Evolutionary conservation across 1,140 invertebrate genomes (phyloP), one percentile per base, ranked within the genome.

Genomic region (Drosophila arawakana): DNA sequence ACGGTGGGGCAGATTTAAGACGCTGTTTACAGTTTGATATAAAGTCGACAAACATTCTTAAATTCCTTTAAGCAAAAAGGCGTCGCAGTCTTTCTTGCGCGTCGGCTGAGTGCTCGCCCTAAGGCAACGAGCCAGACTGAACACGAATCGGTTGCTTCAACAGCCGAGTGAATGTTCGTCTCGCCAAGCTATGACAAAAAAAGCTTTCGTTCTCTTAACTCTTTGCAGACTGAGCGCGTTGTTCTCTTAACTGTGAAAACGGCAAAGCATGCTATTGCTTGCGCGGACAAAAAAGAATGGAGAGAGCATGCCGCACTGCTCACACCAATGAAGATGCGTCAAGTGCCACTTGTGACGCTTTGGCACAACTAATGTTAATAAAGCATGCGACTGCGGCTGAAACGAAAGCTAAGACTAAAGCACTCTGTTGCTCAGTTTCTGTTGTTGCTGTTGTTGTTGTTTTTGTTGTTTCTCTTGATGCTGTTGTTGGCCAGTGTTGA

Each of bases 271-370:
- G 66, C 60, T 88, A 83, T 89, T 88, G 84, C 80, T 88, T 89
- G 84, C 83, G 84, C 80, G 57, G 83, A 74, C 67, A 84, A 67
- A 84, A 59, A 44, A 63, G 59, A 11, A 18, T 2, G 7, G 9
- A 21, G 2, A 7, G 9, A 13, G 63, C 25, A 65, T 43, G 55
- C 68, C n/a, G 60, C 37, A 54, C 80, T 73, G 13, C 52, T 86
- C 83, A 61, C 83, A 69, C 79, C 15, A 13, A 69, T 73, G 47
- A 74, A 82, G 69, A 79, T 80, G 66, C 60, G 54, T 63, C 57
- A 66, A 70, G 63, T 70, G 71, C 74, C 81, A 84, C 82, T 85
- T 86, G 81, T 85, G 81, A 85, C 81, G 68, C 76, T 73, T 65
- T 74, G 69, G 68, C 67, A 76, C 54, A 79, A 73, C 71, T 79